Base-by-base conservation (phyloP, 2,888 invertebrate species). In the Lucinisca nassula region DNA sequence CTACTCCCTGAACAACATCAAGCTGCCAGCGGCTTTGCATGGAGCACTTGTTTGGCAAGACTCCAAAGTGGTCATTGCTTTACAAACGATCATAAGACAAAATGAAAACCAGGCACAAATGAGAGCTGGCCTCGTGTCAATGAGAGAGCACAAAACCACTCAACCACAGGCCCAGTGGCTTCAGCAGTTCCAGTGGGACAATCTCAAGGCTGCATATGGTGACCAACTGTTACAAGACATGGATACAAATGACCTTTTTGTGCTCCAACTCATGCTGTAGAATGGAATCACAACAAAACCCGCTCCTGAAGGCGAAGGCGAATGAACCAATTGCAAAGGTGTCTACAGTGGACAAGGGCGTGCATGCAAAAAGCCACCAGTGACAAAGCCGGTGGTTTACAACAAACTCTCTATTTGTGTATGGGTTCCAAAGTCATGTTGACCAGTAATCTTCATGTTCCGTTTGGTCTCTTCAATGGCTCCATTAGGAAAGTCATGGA, bases 1-100 rank as follows among this genome's bases (percentile, higher is more conserved):
- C n/a, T 90, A 90, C 24, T 21, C 4, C 17, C 35, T 45, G 17
- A 55, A 12, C 10, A 49, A 24, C 27, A 10, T 21, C 17, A 67
- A 55, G 35, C 14, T 32, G 3, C 38, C 35, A 14, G 51, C 51
- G 3, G 51, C 51, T n/a, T 14, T 51, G 51, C 51, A 21, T 51
- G 10, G 6, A 21, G 17, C 3, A 14, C 4, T 17, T 17, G 17
- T 51, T 51, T n/a, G n/a, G n/a, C n/a, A n/a, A n/a, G n/a, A n/a
- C n/a, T n/a, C n/a, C n/a, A n/a, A n/a, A n/a, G n/a, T 8, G 14
- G 77, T 37, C n/a, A n/a, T n/a, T n/a, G n/a, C n/a, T n/a, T n/a
- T n/a, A n/a, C n/a, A n/a, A n/a, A n/a, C n/a, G n/a, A n/a, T n/a
- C n/a, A n/a, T n/a, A n/a, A n/a, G n/a, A n/a, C n/a, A n/a, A 51